Evolutionary conservation across 2,113 vertebrate genomes (phyloP).

Genomic region (Serilophus lunatus): DNA sequence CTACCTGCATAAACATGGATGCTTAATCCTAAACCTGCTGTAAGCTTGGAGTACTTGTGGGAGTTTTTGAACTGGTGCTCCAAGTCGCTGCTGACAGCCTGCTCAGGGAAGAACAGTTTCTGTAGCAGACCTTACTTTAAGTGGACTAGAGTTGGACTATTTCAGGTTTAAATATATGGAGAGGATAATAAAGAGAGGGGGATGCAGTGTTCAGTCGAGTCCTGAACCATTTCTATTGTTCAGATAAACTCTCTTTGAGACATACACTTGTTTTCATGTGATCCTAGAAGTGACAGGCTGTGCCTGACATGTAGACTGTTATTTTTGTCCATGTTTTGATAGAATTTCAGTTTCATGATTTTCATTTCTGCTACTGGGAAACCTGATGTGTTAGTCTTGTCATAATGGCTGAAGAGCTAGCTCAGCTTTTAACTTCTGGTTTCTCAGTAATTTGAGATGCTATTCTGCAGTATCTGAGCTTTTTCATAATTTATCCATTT

Average conservation of each 20-base stretch:
- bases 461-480: background rate
- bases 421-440: background rate
- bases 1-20: background rate
- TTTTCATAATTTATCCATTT: background rate
- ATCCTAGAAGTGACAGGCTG: background rate
- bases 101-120: background rate
- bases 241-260: background rate
- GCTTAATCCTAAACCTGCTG: background rate
- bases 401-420: background rate
- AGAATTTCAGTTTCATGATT: background rate
- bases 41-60: background rate
- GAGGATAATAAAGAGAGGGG: background rate
- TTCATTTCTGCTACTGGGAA: background rate
- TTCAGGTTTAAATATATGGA: background rate
- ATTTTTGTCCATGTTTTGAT: background rate
- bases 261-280: background rate
- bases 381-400: background rate
- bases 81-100: background rate
- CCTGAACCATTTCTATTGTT: background rate
- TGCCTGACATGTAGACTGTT: background rate
- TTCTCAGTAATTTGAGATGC: background rate
- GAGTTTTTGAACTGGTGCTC: background rate
- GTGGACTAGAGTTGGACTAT: background rate
- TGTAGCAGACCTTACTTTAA: background rate
- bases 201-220: background rate